Evolutionary conservation across 1,140 invertebrate genomes (phyloP), one percentile per base, ranked within the genome.

Genomic region (Scaptomyza graminum): DNA sequence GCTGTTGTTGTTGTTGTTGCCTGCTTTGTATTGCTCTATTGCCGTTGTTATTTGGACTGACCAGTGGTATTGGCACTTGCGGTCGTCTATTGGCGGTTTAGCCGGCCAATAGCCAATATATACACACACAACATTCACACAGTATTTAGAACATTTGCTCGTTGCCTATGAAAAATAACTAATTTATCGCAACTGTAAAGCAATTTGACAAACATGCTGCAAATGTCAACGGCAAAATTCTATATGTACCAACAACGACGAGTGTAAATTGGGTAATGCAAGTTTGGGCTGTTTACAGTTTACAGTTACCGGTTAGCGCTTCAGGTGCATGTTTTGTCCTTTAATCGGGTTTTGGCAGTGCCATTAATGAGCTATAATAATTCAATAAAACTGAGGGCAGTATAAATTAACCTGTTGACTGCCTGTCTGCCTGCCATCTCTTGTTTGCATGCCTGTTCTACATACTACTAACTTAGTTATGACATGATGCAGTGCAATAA

Each of bases 321-420:
- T 47, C 16, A 11, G 18, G 31, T 57, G 59, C 22, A 50, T 62
- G 61, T 28, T 28, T 41, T 9, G 28, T 9, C 2, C 72, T 67
- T 44, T 82, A 87, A 82, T 87, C 67, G 71, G 66, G 75, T 82
- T 87, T 71, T 46, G 62, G 66, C 74, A 74, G 63, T 50, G 52
- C 43, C 79, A 82, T 87, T 85, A 85, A 85, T 85, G 83, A 79
- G 83, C 72, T 70, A 82, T 87, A 87, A 87, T 85, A 85, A 85
- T 85, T 85, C 83, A 87, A 85, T 85, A 85, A 76, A 57, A 75
- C 61, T 87, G 82, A 82, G 78, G 82, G 82, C 82, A 78, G 75
- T 82, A 78, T 85, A 87, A 85, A 82, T 85, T 82, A 87, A 87
- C 82, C 82, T 85, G 82, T 85, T 85, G 82, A 78, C 50, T 34